These are phyloP conservation scores for Chionis minor DNA, from an alignment of 2,113 vertebrate species.

Conservation along the genomic window DNA sequence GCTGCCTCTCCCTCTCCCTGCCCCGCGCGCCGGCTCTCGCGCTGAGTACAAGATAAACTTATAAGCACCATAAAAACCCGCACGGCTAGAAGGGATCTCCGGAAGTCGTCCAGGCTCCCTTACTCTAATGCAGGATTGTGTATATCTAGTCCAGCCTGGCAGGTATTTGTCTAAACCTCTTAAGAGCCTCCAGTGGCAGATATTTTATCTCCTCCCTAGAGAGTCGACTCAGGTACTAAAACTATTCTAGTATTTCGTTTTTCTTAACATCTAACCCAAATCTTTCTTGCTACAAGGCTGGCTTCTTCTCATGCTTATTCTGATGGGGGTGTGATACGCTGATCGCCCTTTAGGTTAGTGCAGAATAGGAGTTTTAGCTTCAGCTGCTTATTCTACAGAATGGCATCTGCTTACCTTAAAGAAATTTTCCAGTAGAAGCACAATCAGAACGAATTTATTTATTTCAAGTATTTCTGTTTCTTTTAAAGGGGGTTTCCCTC, in stretches of 20 bases:
- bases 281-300: background rate
- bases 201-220: background rate
- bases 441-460: background rate
- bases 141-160: background rate
- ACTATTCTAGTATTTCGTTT: background rate
- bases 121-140: background rate
- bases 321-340: background rate
- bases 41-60: background rate
- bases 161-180: background rate
- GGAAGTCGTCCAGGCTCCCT: background rate
- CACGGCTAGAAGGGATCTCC: background rate
- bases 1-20: background rate
- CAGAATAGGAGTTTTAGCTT: background rate
- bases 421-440: background rate
- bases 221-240: background rate
- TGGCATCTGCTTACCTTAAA: background rate
- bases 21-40: background rate
- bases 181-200: background rate
- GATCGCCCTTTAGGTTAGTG: background rate
- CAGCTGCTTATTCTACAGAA: background rate
- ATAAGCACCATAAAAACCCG: accelerated
- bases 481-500: background rate
- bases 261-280: background rate
- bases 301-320: background rate
- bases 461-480: background rate